phyloP scores from a whole-genome alignment of 2,797 vertebrate species.

The Erethizon dorsatum region DNA sequence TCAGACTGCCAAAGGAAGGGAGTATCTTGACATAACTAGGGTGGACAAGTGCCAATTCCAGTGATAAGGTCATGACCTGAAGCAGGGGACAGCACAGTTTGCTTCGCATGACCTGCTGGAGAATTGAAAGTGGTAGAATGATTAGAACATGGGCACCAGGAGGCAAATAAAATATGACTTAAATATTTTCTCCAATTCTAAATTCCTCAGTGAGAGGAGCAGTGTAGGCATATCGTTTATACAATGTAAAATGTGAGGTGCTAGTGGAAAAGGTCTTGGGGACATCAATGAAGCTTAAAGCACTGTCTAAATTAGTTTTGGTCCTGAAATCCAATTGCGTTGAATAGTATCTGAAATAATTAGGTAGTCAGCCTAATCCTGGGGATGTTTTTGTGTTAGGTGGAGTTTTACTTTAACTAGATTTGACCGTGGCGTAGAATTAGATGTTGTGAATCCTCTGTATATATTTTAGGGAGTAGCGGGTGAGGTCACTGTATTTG shows the following conservation, averaged over 20 bases:
- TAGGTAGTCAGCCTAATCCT: background rate
- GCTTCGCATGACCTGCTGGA: background rate
- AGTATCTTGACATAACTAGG: background rate
- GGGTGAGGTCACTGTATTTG: background rate
- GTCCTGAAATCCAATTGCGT: background rate
- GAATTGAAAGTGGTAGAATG: background rate
- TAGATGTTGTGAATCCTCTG: background rate
- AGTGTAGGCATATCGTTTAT: background rate
- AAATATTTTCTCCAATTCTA: background rate
- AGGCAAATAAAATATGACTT: background rate
- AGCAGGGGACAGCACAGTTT: background rate
- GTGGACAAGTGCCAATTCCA: background rate
- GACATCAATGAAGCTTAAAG: background rate
- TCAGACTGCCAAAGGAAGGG: background rate
- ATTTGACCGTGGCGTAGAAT: background rate
- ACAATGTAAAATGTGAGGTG: background rate
- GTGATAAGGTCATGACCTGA: background rate
- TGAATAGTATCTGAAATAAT: background rate
- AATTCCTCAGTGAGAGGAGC: background rate
- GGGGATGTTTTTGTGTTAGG: background rate
- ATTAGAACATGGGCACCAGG: background rate
- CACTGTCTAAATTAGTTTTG: background rate
- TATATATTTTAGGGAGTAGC: conserved; percentile 44
- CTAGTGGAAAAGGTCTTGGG: background rate
- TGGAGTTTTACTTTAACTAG: background rate